Evolutionary conservation across 2,888 invertebrate species (phyloP).

Genomic region (Xestoiulus laeticollis): DNA sequence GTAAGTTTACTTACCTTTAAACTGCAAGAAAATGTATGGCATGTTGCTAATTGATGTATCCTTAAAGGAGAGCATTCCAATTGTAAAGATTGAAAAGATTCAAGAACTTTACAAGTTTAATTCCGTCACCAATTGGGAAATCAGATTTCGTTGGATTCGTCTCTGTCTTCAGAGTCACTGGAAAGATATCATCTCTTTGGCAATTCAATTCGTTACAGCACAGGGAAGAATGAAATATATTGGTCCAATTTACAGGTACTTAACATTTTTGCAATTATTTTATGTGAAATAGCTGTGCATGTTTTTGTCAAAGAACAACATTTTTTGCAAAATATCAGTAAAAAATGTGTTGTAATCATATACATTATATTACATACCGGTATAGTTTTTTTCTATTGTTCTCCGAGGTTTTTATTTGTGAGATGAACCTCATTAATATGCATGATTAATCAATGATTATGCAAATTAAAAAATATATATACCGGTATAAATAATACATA

Average conservation of each 20-base stretch:
- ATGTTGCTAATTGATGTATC: neutral
- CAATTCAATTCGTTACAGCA: constrained; percentile 80
- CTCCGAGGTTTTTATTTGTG: too few species aligned
- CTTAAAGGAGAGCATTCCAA: constrained; percentile 66
- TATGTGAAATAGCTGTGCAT: neutral
- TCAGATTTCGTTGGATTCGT: constrained; percentile 77
- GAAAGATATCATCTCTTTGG: constrained; percentile 72
- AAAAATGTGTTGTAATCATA: neutral
- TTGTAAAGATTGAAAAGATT: constrained; percentile 71
- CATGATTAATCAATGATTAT: too few species aligned
- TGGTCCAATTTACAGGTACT: constrained; percentile 81
- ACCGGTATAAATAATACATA: too few species aligned
- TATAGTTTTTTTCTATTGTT: too few species aligned
- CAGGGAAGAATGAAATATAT: constrained; percentile 93
- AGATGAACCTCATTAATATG: too few species aligned
- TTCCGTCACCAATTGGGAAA: constrained; percentile 78
- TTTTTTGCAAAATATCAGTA: neutral
- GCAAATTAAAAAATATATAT: too few species aligned
- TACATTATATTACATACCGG: neutral
- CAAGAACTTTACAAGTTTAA: constrained; percentile 74
- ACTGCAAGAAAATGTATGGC: neutral
- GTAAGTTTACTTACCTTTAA: constrained; percentile 54
- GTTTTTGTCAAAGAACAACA: too few species aligned
- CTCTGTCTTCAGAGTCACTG: constrained; percentile 79
- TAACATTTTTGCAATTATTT: constrained; percentile 45